These are phyloP conservation scores for Xiphorhynchus erythropygius DNA, from an alignment of 2,797 vertebrate species.

Conservation along the genomic window DNA sequence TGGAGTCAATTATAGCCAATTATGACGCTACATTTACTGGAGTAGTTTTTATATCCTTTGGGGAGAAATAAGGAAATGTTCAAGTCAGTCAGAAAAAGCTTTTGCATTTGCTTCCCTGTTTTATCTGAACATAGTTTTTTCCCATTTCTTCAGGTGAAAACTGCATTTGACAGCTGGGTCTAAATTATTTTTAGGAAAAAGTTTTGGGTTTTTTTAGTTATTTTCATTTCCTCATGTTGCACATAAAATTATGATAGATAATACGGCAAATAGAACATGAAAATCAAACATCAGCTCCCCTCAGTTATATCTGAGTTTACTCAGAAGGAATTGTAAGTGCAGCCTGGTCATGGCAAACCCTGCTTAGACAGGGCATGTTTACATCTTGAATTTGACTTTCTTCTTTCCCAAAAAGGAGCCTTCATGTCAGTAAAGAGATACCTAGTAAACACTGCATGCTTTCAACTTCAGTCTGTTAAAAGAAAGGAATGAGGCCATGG, in stretches of 20 bases:
- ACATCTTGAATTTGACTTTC: background rate
- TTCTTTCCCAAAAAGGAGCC: background rate
- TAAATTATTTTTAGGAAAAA: conserved; percentile 50
- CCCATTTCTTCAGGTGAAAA: conserved; percentile 31
- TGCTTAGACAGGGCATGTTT: background rate
- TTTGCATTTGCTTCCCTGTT: conserved; percentile 47
- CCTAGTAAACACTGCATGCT: background rate
- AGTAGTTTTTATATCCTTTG: conserved; percentile 75
- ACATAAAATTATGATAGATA: background rate
- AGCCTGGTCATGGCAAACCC: background rate
- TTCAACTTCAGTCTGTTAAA: background rate
- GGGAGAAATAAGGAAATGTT: conserved; percentile 73
- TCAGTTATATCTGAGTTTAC: background rate
- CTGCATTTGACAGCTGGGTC: background rate
- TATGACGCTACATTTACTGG: conserved; percentile 73
- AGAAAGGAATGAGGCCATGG: background rate
- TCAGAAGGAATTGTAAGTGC: background rate
- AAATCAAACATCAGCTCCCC: background rate
- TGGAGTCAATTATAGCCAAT: conserved; percentile 77
- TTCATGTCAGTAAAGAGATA: background rate
- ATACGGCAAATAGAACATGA: background rate
- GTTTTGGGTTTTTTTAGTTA: background rate
- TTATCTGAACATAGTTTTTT: background rate
- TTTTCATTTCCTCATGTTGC: background rate
- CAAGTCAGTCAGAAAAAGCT: conserved; percentile 72